Base-by-base conservation (phyloP, 1,140 invertebrate genomes). In the Drosophila tropicalis region DNA sequence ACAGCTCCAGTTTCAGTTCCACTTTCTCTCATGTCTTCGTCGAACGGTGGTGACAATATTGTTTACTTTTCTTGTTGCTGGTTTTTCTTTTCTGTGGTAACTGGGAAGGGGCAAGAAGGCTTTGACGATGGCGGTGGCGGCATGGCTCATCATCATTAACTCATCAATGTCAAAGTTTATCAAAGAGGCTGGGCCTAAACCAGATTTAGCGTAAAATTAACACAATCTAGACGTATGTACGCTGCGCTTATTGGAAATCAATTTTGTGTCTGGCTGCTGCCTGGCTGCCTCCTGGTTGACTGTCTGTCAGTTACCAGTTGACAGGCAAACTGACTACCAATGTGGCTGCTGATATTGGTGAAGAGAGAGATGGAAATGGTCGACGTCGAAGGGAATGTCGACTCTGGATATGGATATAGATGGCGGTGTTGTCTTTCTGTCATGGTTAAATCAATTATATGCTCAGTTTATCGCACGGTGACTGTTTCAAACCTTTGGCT, bases 131-230 rank as follows among this genome's bases (percentile, higher is more conserved):
- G 65, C 64, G 39, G 65, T n/a, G 44, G 17, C 9, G 44, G 44
- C 17, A 19, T 41, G 67, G 47, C 66, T 79, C 84, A 87, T 87
- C 84, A 87, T 89, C 84, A 87, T 87, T 87, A 87, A 87, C 70
- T 89, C 80, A 89, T 87, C 84, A 87, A 84, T 89, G 84, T 87
- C 84, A 89, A 81, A 89, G 84, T 84, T 89, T 76, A 81, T 90
- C 85, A 87, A 87, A 82, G 83, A 75, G 74, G 71, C 67, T 56
- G 61, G 63, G 67, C 68, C 78, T 72, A 82, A 82, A 86, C 71
- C 83, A 87, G 83, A 89, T 89, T 87, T 89, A 83, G 83, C 83
- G 83, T 87, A 83, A 87, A 87, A 87, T 87, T 87, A 87, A 87
- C 84, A 87, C 84, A 83, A 83, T 89, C 72, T 83, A 83, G 44